Conservation (phyloP, 2,113 vertebrate species). For the Solenodon paradoxus region DNA sequence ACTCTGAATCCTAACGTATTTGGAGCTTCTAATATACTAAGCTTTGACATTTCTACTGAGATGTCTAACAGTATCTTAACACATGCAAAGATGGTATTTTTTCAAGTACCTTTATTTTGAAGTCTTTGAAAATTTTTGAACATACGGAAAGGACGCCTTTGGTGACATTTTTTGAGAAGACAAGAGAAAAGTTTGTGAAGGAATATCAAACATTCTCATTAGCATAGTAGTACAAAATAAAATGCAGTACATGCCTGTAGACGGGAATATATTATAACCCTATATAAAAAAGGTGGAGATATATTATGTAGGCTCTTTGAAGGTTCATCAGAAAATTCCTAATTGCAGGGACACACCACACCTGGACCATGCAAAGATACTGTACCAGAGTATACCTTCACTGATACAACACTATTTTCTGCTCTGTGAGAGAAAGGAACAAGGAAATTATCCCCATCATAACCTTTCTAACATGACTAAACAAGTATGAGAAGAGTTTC, state of each 20-base stretch:
- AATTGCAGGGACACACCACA: neutral
- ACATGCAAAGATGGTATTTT: neutral
- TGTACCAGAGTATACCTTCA: neutral
- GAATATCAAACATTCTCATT: neutral
- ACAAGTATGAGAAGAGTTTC: neutral
- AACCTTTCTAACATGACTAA: neutral
- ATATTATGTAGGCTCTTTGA: neutral
- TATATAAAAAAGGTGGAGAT: neutral
- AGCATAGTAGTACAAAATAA: neutral
- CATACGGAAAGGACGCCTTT: neutral
- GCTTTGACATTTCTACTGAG: neutral
- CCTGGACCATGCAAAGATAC: neutral
- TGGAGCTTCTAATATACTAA: neutral
- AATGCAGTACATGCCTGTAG: neutral
- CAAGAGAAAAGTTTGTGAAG: neutral
- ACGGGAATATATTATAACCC: neutral
- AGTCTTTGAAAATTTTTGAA: neutral
- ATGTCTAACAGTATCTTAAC: neutral
- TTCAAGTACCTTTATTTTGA: slow-evolving; percentile 1
- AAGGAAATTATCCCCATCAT: neutral
- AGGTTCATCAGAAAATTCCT: neutral
- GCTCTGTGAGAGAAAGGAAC: neutral
- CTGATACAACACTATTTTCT: neutral
- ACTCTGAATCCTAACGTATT: neutral
- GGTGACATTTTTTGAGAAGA: neutral